Evolutionary conservation across 2,888 invertebrate genomes (phyloP).

Genomic region (Callosobruchus maculatus): DNA sequence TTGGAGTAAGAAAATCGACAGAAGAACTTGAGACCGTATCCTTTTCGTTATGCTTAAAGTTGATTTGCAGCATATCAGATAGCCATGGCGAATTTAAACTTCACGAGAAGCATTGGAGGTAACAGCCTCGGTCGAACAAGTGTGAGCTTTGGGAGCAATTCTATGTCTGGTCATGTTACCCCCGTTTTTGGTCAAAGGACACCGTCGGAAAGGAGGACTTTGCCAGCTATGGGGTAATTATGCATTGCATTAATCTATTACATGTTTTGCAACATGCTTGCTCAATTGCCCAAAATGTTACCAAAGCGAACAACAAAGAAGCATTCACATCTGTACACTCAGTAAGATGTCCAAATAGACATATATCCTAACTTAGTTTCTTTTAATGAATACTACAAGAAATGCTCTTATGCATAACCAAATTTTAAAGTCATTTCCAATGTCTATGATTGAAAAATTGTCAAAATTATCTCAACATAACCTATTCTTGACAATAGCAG

Average conservation of each 20-base stretch:
- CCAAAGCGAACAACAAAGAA: not conserved
- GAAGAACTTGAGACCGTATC: conserved; percentile 20
- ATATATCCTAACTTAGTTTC: not conserved
- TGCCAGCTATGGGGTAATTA: conserved; percentile 49
- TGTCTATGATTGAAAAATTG: not conserved
- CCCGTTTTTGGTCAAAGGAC: conserved; percentile 79
- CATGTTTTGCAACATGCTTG: not conserved
- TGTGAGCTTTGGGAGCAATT: conserved; percentile 63
- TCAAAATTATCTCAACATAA: not conserved
- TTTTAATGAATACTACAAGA: too few relatives aligned
- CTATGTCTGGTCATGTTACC: conserved; percentile 73
- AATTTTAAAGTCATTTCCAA: not conserved
- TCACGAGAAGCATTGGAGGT: conserved; percentile 86
- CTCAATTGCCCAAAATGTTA: not conserved
- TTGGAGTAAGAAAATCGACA: conserved; percentile 21
- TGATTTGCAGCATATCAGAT: conserved; percentile 39
- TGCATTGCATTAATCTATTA: not conserved
- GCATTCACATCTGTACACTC: not conserved
- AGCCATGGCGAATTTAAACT: conserved; percentile 93
- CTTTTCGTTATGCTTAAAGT: conserved; percentile 45
- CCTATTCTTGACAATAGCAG: not conserved
- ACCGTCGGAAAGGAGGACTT: conserved; percentile 72
- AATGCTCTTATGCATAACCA: too few relatives aligned
- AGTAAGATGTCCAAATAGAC: not conserved
- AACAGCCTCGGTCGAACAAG: conserved; percentile 65